Percentiles rank a stretch among this genome's conserved stretches.
Conservation (phyloP, 53 echinoderm and acorn worm genomes). For the Echinometra lucunter region DNA sequence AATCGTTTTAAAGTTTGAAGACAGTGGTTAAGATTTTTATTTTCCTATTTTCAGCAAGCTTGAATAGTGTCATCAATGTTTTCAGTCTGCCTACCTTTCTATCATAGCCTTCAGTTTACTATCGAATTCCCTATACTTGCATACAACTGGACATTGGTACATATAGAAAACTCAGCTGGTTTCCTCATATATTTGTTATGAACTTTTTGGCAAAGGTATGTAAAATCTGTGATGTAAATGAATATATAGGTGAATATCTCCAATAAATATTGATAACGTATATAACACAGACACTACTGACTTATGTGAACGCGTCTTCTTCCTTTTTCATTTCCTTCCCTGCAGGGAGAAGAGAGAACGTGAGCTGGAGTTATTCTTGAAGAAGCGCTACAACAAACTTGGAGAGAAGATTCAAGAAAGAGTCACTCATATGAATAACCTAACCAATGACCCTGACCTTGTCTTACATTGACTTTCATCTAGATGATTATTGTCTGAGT, state of each 20-base stretch:
- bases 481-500: background rate
- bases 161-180: background rate
- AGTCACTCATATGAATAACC: slow-evolving; percentile 87
- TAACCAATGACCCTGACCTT: slow-evolving; percentile 78
- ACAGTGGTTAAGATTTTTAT: too few species aligned
- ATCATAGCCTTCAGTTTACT: background rate
- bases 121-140: background rate
- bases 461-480: slow-evolving; percentile 76
- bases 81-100: too few species aligned
- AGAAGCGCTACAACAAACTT: slow-evolving; percentile 95
- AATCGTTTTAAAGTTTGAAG: too few species aligned
- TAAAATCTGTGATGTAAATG: background rate
- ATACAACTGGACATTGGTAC: background rate
- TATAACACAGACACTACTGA: too few species aligned
- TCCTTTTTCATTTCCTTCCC: background rate
- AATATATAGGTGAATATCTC: background rate
- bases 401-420: slow-evolving; percentile 88
- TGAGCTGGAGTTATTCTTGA: slow-evolving; percentile 89
- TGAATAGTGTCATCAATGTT: too few species aligned
- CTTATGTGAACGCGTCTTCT: background rate
- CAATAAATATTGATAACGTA: too few species aligned
- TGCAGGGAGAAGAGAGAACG: slow-evolving; percentile 90
- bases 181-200: background rate
- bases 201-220: background rate
- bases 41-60: too few species aligned